Percentiles rank a stretch among this genome's conserved stretches.
Evolutionary conservation across 2,888 invertebrate genomes (phyloP).

Genomic region (Elysia crispata): DNA sequence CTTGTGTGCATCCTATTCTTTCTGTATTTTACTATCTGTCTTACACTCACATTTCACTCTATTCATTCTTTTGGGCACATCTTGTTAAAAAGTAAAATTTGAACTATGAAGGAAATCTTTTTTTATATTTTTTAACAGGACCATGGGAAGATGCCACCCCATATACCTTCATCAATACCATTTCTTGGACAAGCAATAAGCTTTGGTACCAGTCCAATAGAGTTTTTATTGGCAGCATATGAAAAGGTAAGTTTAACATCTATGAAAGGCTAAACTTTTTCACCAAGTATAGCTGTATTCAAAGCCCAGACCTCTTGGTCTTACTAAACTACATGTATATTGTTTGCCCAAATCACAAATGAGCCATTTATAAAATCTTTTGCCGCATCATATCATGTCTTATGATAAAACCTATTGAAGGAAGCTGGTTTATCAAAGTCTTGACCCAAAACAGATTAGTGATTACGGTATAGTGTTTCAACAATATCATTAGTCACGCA

Average conservation of each 20-base stretch:
- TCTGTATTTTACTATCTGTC: too few relatives aligned
- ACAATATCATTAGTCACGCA: too few relatives aligned
- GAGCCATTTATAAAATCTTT: background rate
- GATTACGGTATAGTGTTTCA: background rate
- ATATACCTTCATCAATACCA: constrained; percentile 63
- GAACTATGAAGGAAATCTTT: background rate
- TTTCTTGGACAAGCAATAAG: constrained; percentile 71
- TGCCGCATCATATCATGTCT: background rate
- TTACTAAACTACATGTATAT: too few relatives aligned
- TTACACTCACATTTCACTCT: too few relatives aligned
- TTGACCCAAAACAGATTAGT: background rate
- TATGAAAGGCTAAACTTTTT: too few relatives aligned
- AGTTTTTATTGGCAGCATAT: constrained; percentile 68
- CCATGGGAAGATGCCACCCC: constrained; percentile 53
- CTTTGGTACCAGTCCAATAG: constrained; percentile 67
- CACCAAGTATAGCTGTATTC: background rate
- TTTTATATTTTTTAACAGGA: constrained; percentile 11
- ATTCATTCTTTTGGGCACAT: too few relatives aligned
- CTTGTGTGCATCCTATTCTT: background rate
- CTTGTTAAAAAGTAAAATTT: background rate
- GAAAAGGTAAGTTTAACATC: constrained; percentile 60
- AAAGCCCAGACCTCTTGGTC: too few relatives aligned
- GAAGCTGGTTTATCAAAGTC: background rate
- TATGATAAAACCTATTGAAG: background rate
- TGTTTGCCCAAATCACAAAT: too few relatives aligned